phyloP scores from a whole-genome alignment of 1,140 invertebrate genomes.

The Idris sp. region DNA sequence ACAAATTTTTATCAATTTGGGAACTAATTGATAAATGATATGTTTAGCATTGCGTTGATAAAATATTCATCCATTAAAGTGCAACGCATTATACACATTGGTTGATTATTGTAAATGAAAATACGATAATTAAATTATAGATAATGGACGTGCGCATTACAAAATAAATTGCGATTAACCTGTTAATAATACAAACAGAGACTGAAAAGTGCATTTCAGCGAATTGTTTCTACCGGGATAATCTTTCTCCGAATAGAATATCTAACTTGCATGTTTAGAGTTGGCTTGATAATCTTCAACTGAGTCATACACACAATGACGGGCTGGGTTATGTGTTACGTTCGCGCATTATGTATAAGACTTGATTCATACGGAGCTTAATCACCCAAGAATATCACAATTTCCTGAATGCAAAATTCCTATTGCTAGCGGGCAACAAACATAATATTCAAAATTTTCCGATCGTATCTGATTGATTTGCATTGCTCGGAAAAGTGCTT shows the following conservation, averaged over 20 bases:
- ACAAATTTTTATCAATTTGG: slow-evolving; percentile 9
- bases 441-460: slow-evolving; percentile 55
- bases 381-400: slow-evolving; percentile 60
- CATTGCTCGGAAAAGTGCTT: slow-evolving; percentile 34
- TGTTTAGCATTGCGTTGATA: slow-evolving; percentile 8
- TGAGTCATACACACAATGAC: slow-evolving; percentile 56
- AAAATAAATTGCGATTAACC: slow-evolving; percentile 21
- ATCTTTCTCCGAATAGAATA: slow-evolving; percentile 47
- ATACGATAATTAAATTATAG: slow-evolving; percentile 25
- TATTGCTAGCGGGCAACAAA: slow-evolving; percentile 27
- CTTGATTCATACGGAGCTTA: slow-evolving; percentile 60
- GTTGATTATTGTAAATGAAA: slow-evolving; percentile 21
- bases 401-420: slow-evolving; percentile 63
- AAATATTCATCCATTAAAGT: slow-evolving; percentile 23
- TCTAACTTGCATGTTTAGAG: slow-evolving; percentile 54
- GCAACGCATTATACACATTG: not conserved
- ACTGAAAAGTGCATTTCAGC: slow-evolving; percentile 19
- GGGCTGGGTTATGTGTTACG: slow-evolving; percentile 57
- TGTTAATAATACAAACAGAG: slow-evolving; percentile 2
- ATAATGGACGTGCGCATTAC: slow-evolving; percentile 13
- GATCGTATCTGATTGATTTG: slow-evolving; percentile 49
- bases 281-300: slow-evolving; percentile 50
- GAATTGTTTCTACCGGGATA: slow-evolving; percentile 23
- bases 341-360: slow-evolving; percentile 51
- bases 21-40: slow-evolving; percentile 25